These are phyloP conservation scores for Caenorhabditis tropicalis DNA, from an alignment of 1,140 invertebrate species.

Conservation along the genomic window DNA sequence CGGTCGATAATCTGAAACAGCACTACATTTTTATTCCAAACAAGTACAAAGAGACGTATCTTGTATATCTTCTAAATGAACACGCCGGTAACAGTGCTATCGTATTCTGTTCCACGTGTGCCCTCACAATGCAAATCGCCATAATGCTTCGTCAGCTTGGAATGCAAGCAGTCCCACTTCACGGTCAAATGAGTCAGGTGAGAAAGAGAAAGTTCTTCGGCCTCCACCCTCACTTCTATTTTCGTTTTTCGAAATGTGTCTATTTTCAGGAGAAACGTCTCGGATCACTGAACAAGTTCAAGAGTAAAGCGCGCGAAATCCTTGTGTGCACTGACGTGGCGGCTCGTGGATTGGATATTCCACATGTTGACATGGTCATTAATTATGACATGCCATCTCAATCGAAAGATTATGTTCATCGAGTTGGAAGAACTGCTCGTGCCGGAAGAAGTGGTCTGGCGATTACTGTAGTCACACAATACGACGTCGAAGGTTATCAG, in stretches of 20 bases:
- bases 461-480: constrained; percentile 80
- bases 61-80: constrained; percentile 94
- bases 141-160: constrained; percentile 87
- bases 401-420: constrained; percentile 90
- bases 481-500: constrained; percentile 96
- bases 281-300: constrained; percentile 90
- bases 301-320: constrained; percentile 84
- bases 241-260: constrained; percentile 58
- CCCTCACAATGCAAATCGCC: constrained; percentile 85
- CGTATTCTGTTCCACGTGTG: constrained; percentile 94
- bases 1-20: constrained; percentile 93
- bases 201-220: not conserved
- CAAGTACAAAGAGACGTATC: constrained; percentile 95
- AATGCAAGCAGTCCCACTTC: constrained; percentile 86
- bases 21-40: constrained; percentile 94
- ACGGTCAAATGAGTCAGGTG: constrained; percentile 88
- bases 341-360: constrained; percentile 94
- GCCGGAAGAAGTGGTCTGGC: constrained; percentile 84
- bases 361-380: constrained; percentile 94
- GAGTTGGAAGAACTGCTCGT: constrained; percentile 93
- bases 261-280: constrained; percentile 83
- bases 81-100: constrained; percentile 94
- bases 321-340: constrained; percentile 97
- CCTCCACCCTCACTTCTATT: constrained; percentile 5
- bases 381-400: constrained; percentile 97